Evolutionary conservation across 2,888 invertebrate species (phyloP), one percentile per base, ranked within the genome.

Genomic region (Brachyopa scutellaris): DNA sequence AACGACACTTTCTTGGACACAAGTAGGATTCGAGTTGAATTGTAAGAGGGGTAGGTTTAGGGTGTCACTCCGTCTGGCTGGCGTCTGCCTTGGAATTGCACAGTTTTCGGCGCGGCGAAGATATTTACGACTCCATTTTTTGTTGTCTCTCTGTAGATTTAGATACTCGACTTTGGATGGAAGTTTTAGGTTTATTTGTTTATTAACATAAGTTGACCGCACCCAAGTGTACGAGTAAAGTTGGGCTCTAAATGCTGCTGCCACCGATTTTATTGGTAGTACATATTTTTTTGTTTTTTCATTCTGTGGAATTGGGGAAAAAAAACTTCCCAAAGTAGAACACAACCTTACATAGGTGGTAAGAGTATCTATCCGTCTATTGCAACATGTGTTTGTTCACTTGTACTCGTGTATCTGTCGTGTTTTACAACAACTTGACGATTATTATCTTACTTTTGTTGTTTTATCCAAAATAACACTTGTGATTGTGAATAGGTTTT

Each of bases 41-140:
- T 13, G 1, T n/a, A 13, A n/a, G n/a, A 2, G 49, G 8, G 38
- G 23, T 7, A 29, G 6, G 19, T 49, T 7, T 17, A 11, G 67
- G 57, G 80, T 82, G 69, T 64, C 72, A 23, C 38, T 53, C 53
- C 77, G 82, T 77, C 82, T 82, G 61, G 47, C 66, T 82, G 82
- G 82, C 82, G 82, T 82, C 82, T 82, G 70, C 66, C 36, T 21
- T 53, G 17, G 42, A 51, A 64, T 9, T 61, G 42, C 66, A 64
- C 21, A 64, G n/a, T 23, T 59, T 49, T 26, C 57, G 45, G 17
- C 33, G 38, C n/a, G 55, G 33, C 17, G 33, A 55, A 23, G 36
- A 47, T 53, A 74, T 69, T 74, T 80, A 74, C 42, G 69, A 59
- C 45, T 26, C 23, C 19, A 3, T 29, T 38, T 40, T 59, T 40